phyloP scores from a whole-genome alignment of 64 coral and sea anemone genomes.

The Montipora cactus region DNA sequence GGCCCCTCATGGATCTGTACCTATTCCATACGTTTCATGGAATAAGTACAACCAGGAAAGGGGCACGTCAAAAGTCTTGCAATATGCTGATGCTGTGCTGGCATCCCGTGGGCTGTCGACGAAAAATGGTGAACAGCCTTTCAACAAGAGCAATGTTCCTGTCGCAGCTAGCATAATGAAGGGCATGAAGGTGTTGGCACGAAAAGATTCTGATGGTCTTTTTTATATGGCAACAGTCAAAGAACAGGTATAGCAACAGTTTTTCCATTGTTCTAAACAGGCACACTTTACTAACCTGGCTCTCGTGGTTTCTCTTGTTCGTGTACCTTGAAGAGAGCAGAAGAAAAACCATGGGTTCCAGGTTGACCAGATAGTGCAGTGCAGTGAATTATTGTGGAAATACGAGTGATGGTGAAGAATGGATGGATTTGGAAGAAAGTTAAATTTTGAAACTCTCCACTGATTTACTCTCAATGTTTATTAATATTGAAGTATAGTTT shows the following conservation, averaged over 20 bases:
- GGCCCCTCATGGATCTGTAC: conserved; percentile 78
- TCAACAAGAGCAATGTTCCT: conserved; percentile 61
- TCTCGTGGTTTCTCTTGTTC: not conserved
- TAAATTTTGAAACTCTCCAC: too few relatives aligned
- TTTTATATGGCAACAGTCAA: conserved; percentile 86
- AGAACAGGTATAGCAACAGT: conserved; percentile 73
- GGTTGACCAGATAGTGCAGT: too few relatives aligned
- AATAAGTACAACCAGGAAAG: conserved; percentile 63
- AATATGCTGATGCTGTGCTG: conserved; percentile 94
- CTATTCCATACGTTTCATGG: conserved; percentile 82
- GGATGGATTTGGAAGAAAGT: not conserved
- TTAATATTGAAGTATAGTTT: too few relatives aligned
- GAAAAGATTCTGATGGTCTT: conserved; percentile 90
- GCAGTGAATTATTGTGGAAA: not conserved
- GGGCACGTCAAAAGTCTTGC: conserved; percentile 77
- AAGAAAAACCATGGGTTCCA: too few relatives aligned
- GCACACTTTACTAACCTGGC: not conserved
- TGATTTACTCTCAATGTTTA: too few relatives aligned
- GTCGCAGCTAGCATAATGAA: conserved; percentile 92
- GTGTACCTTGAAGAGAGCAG: too few relatives aligned
- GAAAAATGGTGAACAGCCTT: conserved; percentile 49
- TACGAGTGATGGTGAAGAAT: not conserved
- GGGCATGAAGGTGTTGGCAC: conserved; percentile 85
- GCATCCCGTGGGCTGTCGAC: conserved; percentile 87
- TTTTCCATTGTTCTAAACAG: not conserved